A percentile compares a stretch with the other conserved stretches of the same genome.
These are phyloP conservation scores for Neodiprion lecontei DNA, from an alignment of 1,140 invertebrate species.

Conservation along the genomic window DNA sequence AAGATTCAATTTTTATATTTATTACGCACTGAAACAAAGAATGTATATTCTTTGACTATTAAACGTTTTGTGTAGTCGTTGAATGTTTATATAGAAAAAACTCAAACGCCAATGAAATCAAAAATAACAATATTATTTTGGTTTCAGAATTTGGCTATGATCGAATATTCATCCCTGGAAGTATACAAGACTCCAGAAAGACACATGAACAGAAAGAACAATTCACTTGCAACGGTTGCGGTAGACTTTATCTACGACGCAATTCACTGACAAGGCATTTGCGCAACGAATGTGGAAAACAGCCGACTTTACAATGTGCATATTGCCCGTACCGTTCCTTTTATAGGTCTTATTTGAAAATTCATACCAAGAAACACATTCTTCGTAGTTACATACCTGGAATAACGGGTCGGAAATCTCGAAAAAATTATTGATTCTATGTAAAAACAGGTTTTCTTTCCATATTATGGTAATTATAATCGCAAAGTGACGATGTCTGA, in stretches of 20 bases:
- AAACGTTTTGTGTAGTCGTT: too few relatives aligned
- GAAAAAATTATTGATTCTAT: not conserved
- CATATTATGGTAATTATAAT: not conserved
- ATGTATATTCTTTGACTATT: too few relatives aligned
- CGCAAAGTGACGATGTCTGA: too few relatives aligned
- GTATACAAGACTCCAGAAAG: conserved; percentile 30
- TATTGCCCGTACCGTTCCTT: conserved; percentile 61
- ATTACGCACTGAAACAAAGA: too few relatives aligned
- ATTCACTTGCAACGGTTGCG: conserved; percentile 52
- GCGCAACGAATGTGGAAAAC: conserved; percentile 65
- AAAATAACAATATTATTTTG: not conserved
- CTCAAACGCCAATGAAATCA: too few relatives aligned
- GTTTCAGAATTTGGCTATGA: not conserved
- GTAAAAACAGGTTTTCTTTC: not conserved
- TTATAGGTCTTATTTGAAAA: conserved; percentile 57
- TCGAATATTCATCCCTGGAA: not conserved
- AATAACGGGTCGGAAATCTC: not conserved
- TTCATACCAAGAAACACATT: conserved; percentile 54
- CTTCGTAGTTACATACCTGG: conserved; percentile 12
- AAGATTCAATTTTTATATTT: too few relatives aligned
- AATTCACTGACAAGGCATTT: conserved; percentile 54
- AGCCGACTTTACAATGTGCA: conserved; percentile 67
- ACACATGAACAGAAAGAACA: conserved; percentile 48
- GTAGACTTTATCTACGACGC: conserved; percentile 54
- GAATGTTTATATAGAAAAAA: too few relatives aligned